These are phyloP conservation scores for Teleiodes luculella DNA, from an alignment of 2,888 invertebrate species.

Conservation along the genomic window DNA sequence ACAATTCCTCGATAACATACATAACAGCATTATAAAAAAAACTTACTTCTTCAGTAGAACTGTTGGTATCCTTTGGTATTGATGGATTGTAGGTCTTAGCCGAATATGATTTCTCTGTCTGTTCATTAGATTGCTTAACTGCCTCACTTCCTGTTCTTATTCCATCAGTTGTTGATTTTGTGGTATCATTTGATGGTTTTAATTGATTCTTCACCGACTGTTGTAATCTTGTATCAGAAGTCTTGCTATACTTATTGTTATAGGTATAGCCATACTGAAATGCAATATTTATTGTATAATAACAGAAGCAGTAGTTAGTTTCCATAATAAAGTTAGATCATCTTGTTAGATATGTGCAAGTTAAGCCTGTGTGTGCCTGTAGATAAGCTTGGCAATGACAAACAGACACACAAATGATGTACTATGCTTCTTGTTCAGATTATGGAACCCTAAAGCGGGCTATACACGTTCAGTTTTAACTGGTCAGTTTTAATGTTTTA, in stretches of 20 bases:
- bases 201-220: conserved; percentile 16
- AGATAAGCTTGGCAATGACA: too few species aligned
- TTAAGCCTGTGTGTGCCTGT: too few species aligned
- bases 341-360: too few species aligned
- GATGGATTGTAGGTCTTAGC: conserved; percentile 34
- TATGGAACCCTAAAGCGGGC: too few species aligned
- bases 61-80: conserved; percentile 36
- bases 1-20: too few species aligned
- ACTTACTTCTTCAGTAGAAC: conserved; percentile 43
- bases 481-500: too few species aligned
- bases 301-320: too few species aligned
- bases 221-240: conserved; percentile 20
- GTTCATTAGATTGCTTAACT: background rate
- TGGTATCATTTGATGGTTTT: conserved; percentile 18
- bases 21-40: background rate
- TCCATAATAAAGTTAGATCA: too few species aligned
- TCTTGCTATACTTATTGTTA: conserved; percentile 19
- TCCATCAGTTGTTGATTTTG: conserved; percentile 15
- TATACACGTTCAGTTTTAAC: too few species aligned
- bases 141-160: conserved; percentile 18
- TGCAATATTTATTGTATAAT: background rate
- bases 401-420: too few species aligned
- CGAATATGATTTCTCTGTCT: conserved; percentile 14
- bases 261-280: conserved; percentile 20
- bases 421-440: too few species aligned